phyloP scores from a whole-genome alignment of 2,888 invertebrate species.

The Lycaena phlaeas region DNA sequence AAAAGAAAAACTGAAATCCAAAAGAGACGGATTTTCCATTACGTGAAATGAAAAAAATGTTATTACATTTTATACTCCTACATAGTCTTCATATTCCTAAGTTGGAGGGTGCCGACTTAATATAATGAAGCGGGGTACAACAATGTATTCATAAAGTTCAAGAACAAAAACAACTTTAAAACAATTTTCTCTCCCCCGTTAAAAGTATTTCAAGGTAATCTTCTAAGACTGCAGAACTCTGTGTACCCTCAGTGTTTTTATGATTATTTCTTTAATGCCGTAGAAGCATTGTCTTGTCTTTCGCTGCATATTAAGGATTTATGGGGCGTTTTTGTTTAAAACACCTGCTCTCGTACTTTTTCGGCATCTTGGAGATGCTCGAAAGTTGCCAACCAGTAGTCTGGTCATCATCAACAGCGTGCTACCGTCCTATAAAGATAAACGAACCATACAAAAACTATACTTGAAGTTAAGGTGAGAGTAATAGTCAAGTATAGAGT shows the following conservation, averaged over 20 bases:
- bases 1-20: too few species aligned
- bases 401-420: too few species aligned
- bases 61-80: conserved; percentile 7
- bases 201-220: conserved; percentile 59
- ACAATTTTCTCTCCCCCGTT: conserved; percentile 39
- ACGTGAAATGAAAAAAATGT: conserved; percentile 9
- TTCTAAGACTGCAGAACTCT: conserved; percentile 53
- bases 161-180: conserved; percentile 39
- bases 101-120: conserved; percentile 9
- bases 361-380: too few species aligned
- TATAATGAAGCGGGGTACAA: conserved; percentile 16
- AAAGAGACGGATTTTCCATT: conserved; percentile 5
- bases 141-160: conserved; percentile 20
- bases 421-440: too few species aligned
- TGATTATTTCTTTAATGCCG: conserved; percentile 13
- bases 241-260: conserved; percentile 33
- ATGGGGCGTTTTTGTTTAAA: conserved; percentile 11
- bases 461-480: too few species aligned
- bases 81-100: conserved; percentile 7
- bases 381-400: too few species aligned
- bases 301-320: conserved; percentile 10
- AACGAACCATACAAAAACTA: too few species aligned
- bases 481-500: too few species aligned
- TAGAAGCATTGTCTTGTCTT: conserved; percentile 8
- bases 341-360: conserved; percentile 14